Conservation (phyloP, 2,113 vertebrate species). For the Numida meleagris region DNA sequence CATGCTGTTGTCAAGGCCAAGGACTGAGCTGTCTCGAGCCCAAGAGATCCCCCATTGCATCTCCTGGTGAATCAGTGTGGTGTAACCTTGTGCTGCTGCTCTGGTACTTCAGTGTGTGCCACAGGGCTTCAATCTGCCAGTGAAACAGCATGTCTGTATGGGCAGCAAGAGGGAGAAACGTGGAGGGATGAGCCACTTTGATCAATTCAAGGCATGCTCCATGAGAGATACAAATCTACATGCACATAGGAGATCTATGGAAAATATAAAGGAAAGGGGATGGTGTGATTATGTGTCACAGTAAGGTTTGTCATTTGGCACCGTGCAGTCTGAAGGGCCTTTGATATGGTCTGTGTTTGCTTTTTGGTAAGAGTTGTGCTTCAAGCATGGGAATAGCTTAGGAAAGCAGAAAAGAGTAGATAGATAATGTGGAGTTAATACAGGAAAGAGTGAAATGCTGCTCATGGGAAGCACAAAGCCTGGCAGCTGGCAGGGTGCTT, state of each 20-base stretch:
- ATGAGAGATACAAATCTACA: fast-evolving
- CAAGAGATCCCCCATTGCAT: neutral
- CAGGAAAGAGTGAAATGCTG: neutral
- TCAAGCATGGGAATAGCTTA: neutral
- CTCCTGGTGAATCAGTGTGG: neutral
- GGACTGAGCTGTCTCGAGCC: neutral
- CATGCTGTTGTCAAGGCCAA: fast-evolving
- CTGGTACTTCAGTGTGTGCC: fast-evolving
- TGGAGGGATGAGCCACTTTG: neutral
- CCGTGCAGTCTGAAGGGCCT: neutral
- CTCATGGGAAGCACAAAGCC: neutral
- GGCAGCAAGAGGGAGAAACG: neutral
- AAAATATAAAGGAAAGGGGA: neutral
- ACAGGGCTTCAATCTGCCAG: neutral
- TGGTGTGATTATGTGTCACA: fast-evolving
- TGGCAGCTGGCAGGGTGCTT: neutral
- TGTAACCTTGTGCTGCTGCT: neutral
- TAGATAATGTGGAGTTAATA: neutral
- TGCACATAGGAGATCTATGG: fast-evolving
- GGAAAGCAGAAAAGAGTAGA: neutral
- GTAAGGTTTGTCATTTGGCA: neutral
- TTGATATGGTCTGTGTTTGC: neutral
- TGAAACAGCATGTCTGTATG: fast-evolving
- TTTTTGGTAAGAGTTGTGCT: neutral
- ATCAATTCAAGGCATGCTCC: fast-evolving